Conservation (phyloP, 2,797 vertebrate species). For the Micromesistius poutassou region DNA sequence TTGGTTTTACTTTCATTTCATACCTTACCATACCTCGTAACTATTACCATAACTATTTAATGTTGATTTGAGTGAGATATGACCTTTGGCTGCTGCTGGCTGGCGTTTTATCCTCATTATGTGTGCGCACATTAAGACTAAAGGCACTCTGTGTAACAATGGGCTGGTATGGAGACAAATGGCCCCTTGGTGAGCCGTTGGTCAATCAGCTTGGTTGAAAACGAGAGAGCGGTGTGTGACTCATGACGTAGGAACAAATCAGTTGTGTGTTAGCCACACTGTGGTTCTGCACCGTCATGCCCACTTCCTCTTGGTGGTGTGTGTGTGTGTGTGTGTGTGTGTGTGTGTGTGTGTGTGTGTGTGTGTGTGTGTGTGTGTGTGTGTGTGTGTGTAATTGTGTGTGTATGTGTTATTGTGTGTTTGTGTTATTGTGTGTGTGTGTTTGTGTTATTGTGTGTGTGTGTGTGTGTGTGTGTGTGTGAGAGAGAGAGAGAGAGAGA, state of each 20-base stretch:
- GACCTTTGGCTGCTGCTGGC: neutral
- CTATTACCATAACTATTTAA: neutral
- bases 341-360: neutral
- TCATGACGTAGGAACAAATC: slow-evolving; percentile 31
- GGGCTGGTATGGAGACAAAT: neutral
- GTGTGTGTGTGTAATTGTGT: too few species aligned
- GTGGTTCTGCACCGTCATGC: slow-evolving; percentile 25
- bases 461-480: neutral
- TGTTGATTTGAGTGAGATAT: neutral
- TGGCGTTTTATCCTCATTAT: too few species aligned
- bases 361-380: too few species aligned
- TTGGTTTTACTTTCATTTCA: neutral
- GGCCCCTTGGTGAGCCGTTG: slow-evolving; percentile 3
- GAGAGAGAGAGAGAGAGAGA: too few species aligned
- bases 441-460: neutral
- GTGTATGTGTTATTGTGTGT: too few species aligned
- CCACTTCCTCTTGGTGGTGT: slow-evolving; percentile 41
- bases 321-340: slow-evolving; percentile 37
- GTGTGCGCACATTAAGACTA: too few species aligned
- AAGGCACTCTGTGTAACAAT: too few species aligned
- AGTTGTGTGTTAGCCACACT: slow-evolving; percentile 25
- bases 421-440: too few species aligned
- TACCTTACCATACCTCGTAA: too few species aligned
- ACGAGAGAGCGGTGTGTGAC: slow-evolving; percentile 43
- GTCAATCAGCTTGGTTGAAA: slow-evolving; percentile 28